Evolutionary conservation across 2,797 vertebrate genomes (phyloP), one percentile per base, ranked within the genome.

Genomic region (Tachyglossus aculeatus): DNA sequence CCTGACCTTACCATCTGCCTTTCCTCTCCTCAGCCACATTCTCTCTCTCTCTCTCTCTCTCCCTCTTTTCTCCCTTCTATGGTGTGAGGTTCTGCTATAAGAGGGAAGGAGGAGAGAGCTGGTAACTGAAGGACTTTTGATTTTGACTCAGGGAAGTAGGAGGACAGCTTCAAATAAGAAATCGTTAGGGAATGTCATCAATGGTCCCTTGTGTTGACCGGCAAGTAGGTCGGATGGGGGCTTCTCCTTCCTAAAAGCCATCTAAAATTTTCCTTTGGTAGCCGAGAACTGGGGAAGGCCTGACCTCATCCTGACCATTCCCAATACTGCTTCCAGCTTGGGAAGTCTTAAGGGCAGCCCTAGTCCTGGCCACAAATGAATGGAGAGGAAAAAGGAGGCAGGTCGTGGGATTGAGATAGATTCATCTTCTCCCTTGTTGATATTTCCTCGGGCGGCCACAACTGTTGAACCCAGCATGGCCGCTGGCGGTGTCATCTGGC

Each of bases 141-240:
- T 61, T 38, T 57, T 31, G 14, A 58, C 45, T 22, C 24, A 0
- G 10, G 9, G 45, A 32, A 51, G 36, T 36, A 76, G 65, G 38
- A 68, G 63, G 68, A 55, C 36, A 6, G 5, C 54, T 50, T 62
- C 51, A 43, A 51, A 55, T 41, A 53, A 67, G 61, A 70, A 53
- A 40, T 21, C 14, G 6, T 34, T 41, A 11, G 38, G 7, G 19
- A 22, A 34, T 5, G 7, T 47, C 16, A 13, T 27, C 33, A 24
- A 38, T 44, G 36, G 50, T 67, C 50, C n/a, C 13, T 41, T 63
- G 7, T 18, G 40, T 61, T 53, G 40, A 16, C 32, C 16, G 61
- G n/a, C n/a, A n/a, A n/a, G n/a, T n/a, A n/a, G n/a, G n/a, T n/a
- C n/a, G n/a, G n/a, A n/a, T n/a, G n/a, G n/a, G n/a, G n/a, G n/a